Evolutionary conservation across 1,140 invertebrate genomes (phyloP).

Genomic region (Akabosia matsudoensis): DNA sequence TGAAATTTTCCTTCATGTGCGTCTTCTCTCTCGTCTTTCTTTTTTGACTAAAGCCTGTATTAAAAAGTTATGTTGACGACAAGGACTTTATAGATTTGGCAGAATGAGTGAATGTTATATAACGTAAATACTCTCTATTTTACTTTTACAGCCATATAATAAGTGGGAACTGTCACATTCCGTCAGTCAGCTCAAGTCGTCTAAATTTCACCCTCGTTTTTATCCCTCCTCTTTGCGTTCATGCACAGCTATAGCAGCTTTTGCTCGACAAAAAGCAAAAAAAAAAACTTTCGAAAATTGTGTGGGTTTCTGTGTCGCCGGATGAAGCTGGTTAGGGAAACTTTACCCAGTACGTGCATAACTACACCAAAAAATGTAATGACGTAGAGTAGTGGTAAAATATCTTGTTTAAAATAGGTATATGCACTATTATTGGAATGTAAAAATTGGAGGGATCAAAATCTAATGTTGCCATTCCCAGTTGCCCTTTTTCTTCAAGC

Average conservation of each 20-base stretch:
- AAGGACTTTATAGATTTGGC: too few species aligned
- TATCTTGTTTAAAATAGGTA: neutral
- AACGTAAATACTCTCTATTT: too few species aligned
- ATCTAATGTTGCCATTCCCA: slow-evolving; percentile 21
- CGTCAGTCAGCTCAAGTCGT: slow-evolving; percentile 7
- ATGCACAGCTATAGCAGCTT: neutral
- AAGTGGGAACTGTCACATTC: slow-evolving; percentile 24
- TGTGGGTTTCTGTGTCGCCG: slow-evolving; percentile 12
- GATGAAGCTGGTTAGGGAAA: slow-evolving; percentile 9
- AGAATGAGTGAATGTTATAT: too few species aligned
- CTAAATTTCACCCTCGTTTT: slow-evolving; percentile 6
- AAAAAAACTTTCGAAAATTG: neutral
- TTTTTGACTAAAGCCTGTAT: neutral
- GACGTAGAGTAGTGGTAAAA: neutral
- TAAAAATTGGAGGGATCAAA: slow-evolving; percentile 24
- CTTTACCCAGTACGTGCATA: neutral
- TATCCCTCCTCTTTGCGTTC: too few species aligned
- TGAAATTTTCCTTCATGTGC: too few species aligned
- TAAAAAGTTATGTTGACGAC: neutral
- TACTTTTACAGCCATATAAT: slow-evolving; percentile 19
- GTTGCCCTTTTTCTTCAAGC: slow-evolving; percentile 5
- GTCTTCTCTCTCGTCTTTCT: neutral
- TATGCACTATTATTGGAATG: slow-evolving; percentile 17
- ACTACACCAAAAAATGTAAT: too few species aligned
- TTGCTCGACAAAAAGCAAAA: neutral